Conservation (phyloP, 1,140 invertebrate genomes). For the Lordiphosa mommai region DNA sequence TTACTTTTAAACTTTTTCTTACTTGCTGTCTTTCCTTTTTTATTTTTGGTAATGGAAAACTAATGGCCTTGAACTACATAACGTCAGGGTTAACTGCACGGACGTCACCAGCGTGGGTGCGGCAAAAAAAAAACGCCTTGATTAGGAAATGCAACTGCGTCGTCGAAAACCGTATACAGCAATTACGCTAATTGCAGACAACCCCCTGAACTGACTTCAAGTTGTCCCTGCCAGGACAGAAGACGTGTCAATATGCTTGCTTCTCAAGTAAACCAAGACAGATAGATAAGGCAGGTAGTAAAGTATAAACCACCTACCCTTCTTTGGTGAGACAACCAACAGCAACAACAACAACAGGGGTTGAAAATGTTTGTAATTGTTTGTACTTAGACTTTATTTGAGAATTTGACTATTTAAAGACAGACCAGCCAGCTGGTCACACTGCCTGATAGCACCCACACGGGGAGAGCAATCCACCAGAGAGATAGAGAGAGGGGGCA, state of each 20-base stretch:
- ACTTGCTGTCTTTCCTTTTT: neutral
- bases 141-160: conserved; percentile 6
- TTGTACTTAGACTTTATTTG: conserved; percentile 7
- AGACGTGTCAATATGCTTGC: neutral
- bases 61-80: conserved; percentile 54
- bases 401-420: conserved; percentile 33
- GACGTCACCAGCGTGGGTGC: conserved; percentile 46
- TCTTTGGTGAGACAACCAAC: too few species aligned
- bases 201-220: conserved; percentile 10
- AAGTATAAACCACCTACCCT: too few species aligned
- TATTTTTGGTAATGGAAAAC: too few species aligned
- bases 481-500: too few species aligned
- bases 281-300: conserved; percentile 33
- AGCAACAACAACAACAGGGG: too few species aligned
- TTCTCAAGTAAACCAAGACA: conserved; percentile 1
- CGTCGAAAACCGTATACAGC: conserved; percentile 10
- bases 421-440: conserved; percentile 17
- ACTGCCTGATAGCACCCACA: conserved; percentile 8
- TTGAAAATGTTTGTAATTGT: too few species aligned
- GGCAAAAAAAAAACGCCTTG: conserved; percentile 17
- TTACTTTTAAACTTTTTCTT: too few species aligned
- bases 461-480: neutral
- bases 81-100: conserved; percentile 29
- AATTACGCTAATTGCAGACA: conserved; percentile 60
- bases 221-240: conserved; percentile 5